Percentiles rank a stretch among this genome's conserved stretches.
These are phyloP conservation scores for Pseudoatta argentina DNA, from an alignment of 1,140 invertebrate species.

Conservation along the genomic window DNA sequence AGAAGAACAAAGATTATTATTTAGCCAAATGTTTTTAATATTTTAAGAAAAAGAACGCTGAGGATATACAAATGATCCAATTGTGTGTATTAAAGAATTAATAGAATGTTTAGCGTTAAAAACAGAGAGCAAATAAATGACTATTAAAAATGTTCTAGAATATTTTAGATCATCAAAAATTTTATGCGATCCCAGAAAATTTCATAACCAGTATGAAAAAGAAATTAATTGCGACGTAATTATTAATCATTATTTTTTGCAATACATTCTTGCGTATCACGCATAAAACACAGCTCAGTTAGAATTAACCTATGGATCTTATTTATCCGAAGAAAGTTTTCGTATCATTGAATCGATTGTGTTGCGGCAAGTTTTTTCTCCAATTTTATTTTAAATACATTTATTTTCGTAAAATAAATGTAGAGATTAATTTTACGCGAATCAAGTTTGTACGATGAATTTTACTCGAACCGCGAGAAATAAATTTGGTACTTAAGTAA, in stretches of 20 bases:
- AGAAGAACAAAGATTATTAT: too few species aligned
- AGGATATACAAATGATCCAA: too few species aligned
- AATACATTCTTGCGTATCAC: not conserved
- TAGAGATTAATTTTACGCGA: not conserved
- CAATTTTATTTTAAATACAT: not conserved
- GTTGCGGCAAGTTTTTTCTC: not conserved
- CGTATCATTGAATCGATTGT: not conserved
- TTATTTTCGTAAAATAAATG: not conserved
- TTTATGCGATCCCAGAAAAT: conserved; percentile 17
- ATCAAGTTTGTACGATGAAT: conserved; percentile 25
- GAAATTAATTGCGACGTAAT: not conserved
- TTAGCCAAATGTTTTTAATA: too few species aligned
- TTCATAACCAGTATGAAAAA: not conserved
- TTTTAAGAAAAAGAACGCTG: too few species aligned
- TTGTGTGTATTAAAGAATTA: not conserved
- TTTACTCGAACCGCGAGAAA: not conserved
- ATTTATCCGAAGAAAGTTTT: not conserved
- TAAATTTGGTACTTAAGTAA: conserved; percentile 38
- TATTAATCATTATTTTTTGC: not conserved
- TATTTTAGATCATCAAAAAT: not conserved
- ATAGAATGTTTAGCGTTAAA: not conserved
- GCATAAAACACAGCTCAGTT: not conserved
- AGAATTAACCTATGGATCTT: not conserved
- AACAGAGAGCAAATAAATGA: not conserved
- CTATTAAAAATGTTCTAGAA: too few species aligned